These are phyloP conservation scores for Epinephelus malabaricus DNA, from an alignment of 2,797 vertebrate species.

Conservation along the genomic window DNA sequence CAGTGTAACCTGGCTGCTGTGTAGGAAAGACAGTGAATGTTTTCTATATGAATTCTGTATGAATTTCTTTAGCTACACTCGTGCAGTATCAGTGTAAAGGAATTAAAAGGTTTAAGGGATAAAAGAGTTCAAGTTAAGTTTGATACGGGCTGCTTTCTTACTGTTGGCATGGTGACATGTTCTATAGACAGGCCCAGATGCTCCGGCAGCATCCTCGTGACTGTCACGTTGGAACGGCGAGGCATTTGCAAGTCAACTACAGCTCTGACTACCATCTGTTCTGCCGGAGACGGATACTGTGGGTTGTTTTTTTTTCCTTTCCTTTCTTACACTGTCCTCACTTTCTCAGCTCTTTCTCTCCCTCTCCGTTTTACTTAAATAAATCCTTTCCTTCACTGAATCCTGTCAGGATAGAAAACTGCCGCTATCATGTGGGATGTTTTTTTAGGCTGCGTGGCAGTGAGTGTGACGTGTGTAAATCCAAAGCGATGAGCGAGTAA, in stretches of 20 bases:
- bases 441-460: conserved; percentile 33
- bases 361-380: conserved; percentile 31
- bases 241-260: conserved; percentile 82
- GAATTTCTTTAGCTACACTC: not conserved
- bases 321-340: conserved; percentile 48
- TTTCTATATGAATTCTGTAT: not conserved
- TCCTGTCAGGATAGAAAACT: conserved; percentile 61
- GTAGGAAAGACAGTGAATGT: not conserved
- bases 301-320: conserved; percentile 7
- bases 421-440: conserved; percentile 47
- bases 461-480: conserved; percentile 54
- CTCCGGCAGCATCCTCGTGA: conserved; percentile 68
- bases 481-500: conserved; percentile 39
- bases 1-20: not conserved
- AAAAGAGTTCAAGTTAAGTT: conserved; percentile 37
- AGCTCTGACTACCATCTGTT: conserved; percentile 85
- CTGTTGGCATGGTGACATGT: conserved; percentile 64
- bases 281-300: conserved; percentile 69
- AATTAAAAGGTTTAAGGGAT: conserved; percentile 39
- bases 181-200: conserved; percentile 81
- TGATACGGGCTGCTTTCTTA: conserved; percentile 31
- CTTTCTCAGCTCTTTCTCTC: conserved; percentile 29
- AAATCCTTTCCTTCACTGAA: conserved; percentile 59
- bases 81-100: not conserved
- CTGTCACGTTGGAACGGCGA: conserved; percentile 76